These are phyloP conservation scores for Aleiodes testaceus DNA, from an alignment of 2,888 invertebrate species.

Conservation along the genomic window DNA sequence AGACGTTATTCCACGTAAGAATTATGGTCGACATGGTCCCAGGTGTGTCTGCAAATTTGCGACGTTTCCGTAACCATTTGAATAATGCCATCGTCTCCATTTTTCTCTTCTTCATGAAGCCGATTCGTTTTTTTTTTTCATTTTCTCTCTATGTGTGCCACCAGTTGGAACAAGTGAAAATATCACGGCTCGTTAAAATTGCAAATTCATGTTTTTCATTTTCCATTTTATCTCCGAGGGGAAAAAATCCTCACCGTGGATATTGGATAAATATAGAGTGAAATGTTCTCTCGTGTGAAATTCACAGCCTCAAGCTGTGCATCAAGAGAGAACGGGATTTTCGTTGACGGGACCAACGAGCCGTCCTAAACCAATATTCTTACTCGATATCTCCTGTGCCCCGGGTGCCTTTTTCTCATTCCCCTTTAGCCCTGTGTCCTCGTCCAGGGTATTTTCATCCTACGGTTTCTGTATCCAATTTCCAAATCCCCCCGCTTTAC, in stretches of 20 bases:
- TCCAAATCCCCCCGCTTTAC: constrained; percentile 30
- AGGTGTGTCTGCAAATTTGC: constrained; percentile 57
- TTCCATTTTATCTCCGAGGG: not conserved
- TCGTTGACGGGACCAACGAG: constrained; percentile 49
- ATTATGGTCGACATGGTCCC: constrained; percentile 54
- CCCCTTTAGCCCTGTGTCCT: constrained; percentile 32
- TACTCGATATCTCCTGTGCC: constrained; percentile 44
- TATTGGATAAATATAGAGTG: constrained; percentile 41
- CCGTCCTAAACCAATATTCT: constrained; percentile 57
- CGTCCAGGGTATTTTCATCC: constrained; percentile 35
- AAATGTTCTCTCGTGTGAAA: constrained; percentile 51
- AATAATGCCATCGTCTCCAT: constrained; percentile 52
- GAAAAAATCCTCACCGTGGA: not conserved
- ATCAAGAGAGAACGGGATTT: constrained; percentile 39
- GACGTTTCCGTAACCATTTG: constrained; percentile 57
- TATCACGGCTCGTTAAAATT: constrained; percentile 29
- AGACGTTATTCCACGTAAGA: constrained; percentile 45
- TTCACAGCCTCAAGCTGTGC: constrained; percentile 33
- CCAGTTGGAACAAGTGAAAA: constrained; percentile 19
- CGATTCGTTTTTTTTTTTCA: constrained; percentile 10
- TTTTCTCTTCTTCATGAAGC: constrained; percentile 26
- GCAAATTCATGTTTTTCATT: constrained; percentile 23
- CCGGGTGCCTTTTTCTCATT: constrained; percentile 3
- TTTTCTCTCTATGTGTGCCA: not conserved
- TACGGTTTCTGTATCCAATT: constrained; percentile 43